These are phyloP conservation scores for Diabrotica virgifera DNA, from an alignment of 1,140 invertebrate species.

Conservation along the genomic window DNA sequence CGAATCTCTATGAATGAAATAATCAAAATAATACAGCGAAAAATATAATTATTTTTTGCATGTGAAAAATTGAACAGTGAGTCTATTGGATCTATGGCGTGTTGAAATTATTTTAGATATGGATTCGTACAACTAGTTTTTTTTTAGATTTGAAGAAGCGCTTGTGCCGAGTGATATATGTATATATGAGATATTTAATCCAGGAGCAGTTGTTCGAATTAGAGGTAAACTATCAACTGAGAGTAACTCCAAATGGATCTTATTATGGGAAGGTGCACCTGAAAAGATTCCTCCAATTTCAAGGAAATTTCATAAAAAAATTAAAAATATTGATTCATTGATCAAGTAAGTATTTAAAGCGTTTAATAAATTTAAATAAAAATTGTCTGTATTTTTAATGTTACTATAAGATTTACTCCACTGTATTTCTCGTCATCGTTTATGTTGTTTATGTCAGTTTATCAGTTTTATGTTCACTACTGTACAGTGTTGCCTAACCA, in stretches of 20 bases:
- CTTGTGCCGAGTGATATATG: constrained; percentile 75
- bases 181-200: constrained; percentile 88
- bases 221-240: constrained; percentile 59
- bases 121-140: background rate
- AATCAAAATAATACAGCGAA: too few relatives aligned
- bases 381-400: background rate
- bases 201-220: constrained; percentile 80
- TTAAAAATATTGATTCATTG: constrained; percentile 59
- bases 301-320: constrained; percentile 72
- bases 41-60: too few relatives aligned
- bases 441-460: too few relatives aligned
- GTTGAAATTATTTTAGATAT: background rate
- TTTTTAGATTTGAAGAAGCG: constrained; percentile 67
- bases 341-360: constrained; percentile 58
- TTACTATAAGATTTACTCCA: too few relatives aligned
- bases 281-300: constrained; percentile 60
- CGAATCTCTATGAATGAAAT: too few relatives aligned
- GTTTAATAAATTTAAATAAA: background rate
- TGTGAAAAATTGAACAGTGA: too few relatives aligned
- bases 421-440: too few relatives aligned
- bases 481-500: too few relatives aligned
- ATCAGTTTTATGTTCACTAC: too few relatives aligned
- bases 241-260: constrained; percentile 60
- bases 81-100: too few relatives aligned
- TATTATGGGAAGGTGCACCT: constrained; percentile 73